phyloP scores from a whole-genome alignment of 1,140 invertebrate genomes.

The Trinorchestia longiramus region DNA sequence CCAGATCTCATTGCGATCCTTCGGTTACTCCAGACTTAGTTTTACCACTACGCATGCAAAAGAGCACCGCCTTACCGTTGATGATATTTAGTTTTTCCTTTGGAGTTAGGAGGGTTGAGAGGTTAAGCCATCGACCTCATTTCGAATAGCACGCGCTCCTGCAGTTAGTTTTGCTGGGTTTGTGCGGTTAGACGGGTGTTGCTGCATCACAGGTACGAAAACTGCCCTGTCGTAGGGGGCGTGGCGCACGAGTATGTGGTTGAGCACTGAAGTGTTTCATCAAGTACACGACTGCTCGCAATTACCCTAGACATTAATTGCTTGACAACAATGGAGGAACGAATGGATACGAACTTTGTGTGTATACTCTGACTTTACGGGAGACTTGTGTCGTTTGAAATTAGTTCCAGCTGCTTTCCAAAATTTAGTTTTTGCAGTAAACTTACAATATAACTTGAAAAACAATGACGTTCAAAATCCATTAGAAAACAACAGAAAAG shows the following conservation, averaged over 20 bases:
- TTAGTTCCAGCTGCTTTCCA: neutral
- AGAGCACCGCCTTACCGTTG: neutral
- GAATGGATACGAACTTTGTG: neutral
- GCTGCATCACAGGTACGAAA: neutral
- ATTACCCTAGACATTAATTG: neutral
- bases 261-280: neutral
- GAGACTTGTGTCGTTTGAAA: neutral
- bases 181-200: neutral
- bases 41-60: neutral
- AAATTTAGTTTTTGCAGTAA: neutral
- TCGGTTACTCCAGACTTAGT: neutral
- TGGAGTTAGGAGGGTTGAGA: neutral
- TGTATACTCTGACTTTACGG: neutral
- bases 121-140: neutral
- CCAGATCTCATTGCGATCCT: neutral
- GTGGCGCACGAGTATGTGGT: neutral
- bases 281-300: neutral
- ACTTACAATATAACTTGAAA: neutral
- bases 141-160: neutral
- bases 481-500: neutral
- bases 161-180: neutral
- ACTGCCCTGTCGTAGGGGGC: neutral
- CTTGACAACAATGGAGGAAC: neutral
- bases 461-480: neutral
- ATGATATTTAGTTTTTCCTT: conserved; percentile 2